Evolutionary conservation across 92 coral and sea anemone genomes (phyloP).

Genomic region (Zoanthus solanderi): DNA sequence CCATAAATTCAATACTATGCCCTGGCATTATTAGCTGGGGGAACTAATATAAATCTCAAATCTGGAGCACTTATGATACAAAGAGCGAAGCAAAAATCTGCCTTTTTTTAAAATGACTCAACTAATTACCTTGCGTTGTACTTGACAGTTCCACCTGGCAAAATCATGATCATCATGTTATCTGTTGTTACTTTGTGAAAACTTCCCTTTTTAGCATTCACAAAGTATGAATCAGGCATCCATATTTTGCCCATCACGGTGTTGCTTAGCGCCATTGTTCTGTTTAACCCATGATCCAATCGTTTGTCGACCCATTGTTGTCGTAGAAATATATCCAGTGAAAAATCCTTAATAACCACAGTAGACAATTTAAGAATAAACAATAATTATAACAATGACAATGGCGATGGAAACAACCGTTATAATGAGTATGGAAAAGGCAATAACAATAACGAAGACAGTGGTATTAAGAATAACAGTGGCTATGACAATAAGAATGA

Average conservation of each 20-base stretch:
- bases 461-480: no score
- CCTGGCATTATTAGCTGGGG: no score
- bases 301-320: conserved; percentile 94
- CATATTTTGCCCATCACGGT: conserved; percentile 91
- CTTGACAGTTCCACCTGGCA: conserved; percentile 81
- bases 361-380: background rate
- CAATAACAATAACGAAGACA: background rate
- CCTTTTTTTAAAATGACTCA: background rate
- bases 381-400: no score
- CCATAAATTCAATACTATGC: no score
- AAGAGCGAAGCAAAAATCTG: no score
- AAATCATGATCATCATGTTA: conserved; percentile 90
- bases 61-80: no score
- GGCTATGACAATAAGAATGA: no score
- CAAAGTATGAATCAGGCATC: conserved; percentile 99
- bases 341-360: conserved; percentile 72
- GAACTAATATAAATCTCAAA: no score
- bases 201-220: conserved; percentile 92
- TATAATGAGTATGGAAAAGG: background rate
- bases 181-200: conserved; percentile 94
- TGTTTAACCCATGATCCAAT: conserved; percentile 83
- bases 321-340: conserved; percentile 87
- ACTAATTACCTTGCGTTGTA: conserved; percentile 85
- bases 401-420: no score
- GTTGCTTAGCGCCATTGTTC: conserved; percentile 85